Evolutionary conservation across 2,888 invertebrate genomes (phyloP), one percentile per base, ranked within the genome.

Genomic region (Theretra japonica): DNA sequence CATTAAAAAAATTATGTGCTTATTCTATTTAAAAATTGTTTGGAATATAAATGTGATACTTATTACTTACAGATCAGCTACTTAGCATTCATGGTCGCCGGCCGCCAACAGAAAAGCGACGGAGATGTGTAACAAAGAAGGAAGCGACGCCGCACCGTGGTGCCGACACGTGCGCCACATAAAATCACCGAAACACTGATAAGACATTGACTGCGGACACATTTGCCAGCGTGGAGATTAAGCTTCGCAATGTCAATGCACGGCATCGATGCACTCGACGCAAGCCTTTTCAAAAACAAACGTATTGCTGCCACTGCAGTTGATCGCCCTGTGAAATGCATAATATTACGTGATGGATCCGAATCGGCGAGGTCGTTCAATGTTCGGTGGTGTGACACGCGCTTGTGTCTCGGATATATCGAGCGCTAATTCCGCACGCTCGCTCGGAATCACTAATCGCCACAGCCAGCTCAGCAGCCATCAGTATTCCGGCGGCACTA

Each of bases 381-480:
- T 74, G 75, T 76, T 76, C 75, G 76, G 76, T 76, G 60, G 70
- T 70, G 65, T 56, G 62, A 41, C 56, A 56, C 19, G 56, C 75
- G 76, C 75, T 68, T 71, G 73, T 84, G 84, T 86, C 90, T 92
- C 90, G 89, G 89, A 90, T 88, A 85, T 86, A 79, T 75, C 71
- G 77, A 83, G 89, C 83, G 88, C 92, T 93, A 90, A 94, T 93
- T 94, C 93, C 93, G 94, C 80, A 83, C 92, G 88, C 90, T 80
- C 86, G 86, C 80, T 76, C 82, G 79, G 94, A 92, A 93, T 94
- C 77, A 83, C 82, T 93, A 93, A 93, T 92, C 83, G 83, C 75
- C 72, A 73, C 75, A 77, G 77, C 80, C 79, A 80, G 76, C 75
- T 65, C 76, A 77, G 75, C 77, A 79, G 75, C 77, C 80, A 93